Evolutionary conservation across 2,888 invertebrate species (phyloP).

Genomic region (Eledona agricola): DNA sequence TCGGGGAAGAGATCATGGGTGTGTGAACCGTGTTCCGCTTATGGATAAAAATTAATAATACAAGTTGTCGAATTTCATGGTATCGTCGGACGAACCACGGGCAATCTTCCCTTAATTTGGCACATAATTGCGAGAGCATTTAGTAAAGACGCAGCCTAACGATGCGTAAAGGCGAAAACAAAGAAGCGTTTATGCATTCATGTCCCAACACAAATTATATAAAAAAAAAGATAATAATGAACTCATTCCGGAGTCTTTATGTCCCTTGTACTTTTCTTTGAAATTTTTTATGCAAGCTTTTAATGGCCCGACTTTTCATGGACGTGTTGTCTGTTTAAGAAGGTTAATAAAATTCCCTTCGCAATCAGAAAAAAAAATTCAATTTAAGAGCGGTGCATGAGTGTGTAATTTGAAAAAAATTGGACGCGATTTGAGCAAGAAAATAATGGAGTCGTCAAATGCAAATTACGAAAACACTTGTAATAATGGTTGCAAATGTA

Average conservation of each 20-base stretch:
- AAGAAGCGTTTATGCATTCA: conserved; percentile 20
- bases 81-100: no score
- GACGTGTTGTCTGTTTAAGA: conserved; percentile 15
- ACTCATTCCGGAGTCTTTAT: conserved; percentile 12
- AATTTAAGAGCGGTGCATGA: background rate
- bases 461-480: conserved; percentile 2
- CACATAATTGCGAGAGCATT: conserved; percentile 2
- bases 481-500: no score
- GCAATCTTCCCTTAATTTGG: no score
- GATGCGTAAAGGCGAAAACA: conserved; percentile 18
- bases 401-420: conserved; percentile 8
- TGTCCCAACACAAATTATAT: conserved; percentile 8
- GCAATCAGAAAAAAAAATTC: background rate
- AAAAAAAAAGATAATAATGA: conserved; percentile 20
- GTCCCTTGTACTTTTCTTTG: conserved; percentile 9
- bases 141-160: conserved; percentile 7
- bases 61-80: no score
- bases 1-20: no score
- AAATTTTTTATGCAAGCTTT: conserved; percentile 18
- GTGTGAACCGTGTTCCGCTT: no score
- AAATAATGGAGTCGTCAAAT: background rate
- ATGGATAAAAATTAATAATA: no score
- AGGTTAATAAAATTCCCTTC: conserved; percentile 8
- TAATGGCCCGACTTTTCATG: conserved; percentile 16
- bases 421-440: background rate